Base-by-base conservation (phyloP, 2,888 invertebrate species). In the Apotomis capreana region DNA sequence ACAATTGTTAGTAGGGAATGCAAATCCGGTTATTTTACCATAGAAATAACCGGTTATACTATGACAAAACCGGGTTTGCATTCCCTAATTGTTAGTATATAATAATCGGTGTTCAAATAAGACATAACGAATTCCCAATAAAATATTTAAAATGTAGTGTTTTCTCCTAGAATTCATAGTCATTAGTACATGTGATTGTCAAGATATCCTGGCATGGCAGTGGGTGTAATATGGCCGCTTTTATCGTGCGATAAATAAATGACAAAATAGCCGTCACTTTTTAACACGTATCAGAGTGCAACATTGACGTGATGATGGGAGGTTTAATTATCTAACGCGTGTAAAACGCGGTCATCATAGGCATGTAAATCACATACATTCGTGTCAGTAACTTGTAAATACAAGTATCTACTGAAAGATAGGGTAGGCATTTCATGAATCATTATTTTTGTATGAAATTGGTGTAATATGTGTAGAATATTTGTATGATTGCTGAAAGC, bases 381-480 rank as follows among this genome's bases (percentile, higher is more conserved):
- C 1, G 26, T 26, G 40, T 40, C 40, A 6, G 6, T 40, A 40
- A 40, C 58, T 37, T n/a, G 12, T 36, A 10, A 61, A 26, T 61
- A 61, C 54, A 10, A 61, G 46, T 61, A 61, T 61, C 54, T 61
- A 55, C 61, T 46, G n/a, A 8, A 46, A 8, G 6, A 26, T 46
- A 55, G 55, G 55, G 55, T 63, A 54, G 55, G 13, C 60, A 44
- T 60, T 52, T 54, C 61, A 67, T 61, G 67, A 40, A 70, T 70
- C 65, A 61, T 71, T 71, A 71, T 71, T 71, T 71, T 71, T 67
- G 57, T 71, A 71, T 71, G 70, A 46, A 40, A 57, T 71, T 36
- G 70, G 67, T 71, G 70, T 70, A 54, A 70, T 61, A 61, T 67
- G 26, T 49, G n/a, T 71, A 71, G 70, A 15, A 37, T 67, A 58